A percentile compares a stretch with the other conserved stretches of the same genome.
Conservation (phyloP, 2,888 invertebrate genomes). For the Platycheirus albimanus region DNA sequence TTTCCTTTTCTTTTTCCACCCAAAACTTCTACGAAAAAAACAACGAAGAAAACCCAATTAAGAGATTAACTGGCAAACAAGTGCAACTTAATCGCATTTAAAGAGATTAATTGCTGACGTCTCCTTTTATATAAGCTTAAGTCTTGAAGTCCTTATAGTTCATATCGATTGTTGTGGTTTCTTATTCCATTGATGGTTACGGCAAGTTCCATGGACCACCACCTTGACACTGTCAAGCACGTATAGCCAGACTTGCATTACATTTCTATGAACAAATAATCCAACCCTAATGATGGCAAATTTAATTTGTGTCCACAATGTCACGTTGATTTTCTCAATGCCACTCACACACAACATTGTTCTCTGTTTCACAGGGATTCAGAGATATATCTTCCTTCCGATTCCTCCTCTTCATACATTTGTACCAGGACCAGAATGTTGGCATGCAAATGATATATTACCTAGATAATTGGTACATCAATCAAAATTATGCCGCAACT, state of each 20-base stretch:
- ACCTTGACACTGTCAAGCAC: not conserved
- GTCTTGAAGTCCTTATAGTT: conserved; percentile 13
- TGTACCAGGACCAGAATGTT: conserved; percentile 16
- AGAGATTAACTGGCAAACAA: conserved; percentile 54
- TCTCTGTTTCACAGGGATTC: not conserved
- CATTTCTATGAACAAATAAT: conserved; percentile 32
- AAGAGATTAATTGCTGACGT: conserved; percentile 58
- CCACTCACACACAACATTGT: not conserved
- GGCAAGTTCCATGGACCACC: conserved; percentile 23
- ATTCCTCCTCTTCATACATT: not conserved
- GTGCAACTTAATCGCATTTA: conserved; percentile 64
- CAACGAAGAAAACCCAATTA: conserved; percentile 62
- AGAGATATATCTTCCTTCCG: conserved; percentile 1
- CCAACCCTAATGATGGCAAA: conserved; percentile 64
- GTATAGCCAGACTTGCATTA: not conserved
- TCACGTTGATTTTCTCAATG: conserved; percentile 66
- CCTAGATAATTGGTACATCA: conserved; percentile 81
- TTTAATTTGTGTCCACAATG: conserved; percentile 68
- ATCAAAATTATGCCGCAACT: conserved; percentile 80
- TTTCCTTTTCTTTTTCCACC: too few relatives aligned
- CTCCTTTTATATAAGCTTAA: conserved; percentile 26
- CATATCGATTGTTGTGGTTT: conserved; percentile 45
- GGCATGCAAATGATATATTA: conserved; percentile 82
- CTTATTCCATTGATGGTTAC: not conserved
- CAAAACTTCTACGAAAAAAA: too few relatives aligned